Base-by-base conservation (phyloP, 2,888 invertebrate species). In the Limnephilus lunatus region DNA sequence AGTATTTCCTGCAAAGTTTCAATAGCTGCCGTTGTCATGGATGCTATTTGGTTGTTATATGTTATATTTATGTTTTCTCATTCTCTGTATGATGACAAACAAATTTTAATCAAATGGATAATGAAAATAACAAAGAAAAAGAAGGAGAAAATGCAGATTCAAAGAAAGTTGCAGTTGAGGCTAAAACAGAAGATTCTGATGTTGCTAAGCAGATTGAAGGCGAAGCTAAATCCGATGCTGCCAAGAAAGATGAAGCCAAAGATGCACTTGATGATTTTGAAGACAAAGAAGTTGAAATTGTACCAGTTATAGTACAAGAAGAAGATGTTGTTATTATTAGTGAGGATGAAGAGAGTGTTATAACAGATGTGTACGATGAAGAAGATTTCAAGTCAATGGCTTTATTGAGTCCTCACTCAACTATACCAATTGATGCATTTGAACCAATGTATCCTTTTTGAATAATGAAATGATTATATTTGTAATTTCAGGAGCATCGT, bases 401-500 rank as follows among this genome's bases (percentile, higher is more conserved):
- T 11, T 95, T 95, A 48, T 95, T 95, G 39, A 96, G 96, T 85
- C 94, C 96, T 81, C 95, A 96, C 86, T 96, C 96, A 44, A 96
- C 97, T 15, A 95, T 97, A 93, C 96, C 97, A 0, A 94, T 95
- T 14, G 95, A 97, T 94, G 95, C 97, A 93, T 95, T 97, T 91
- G 96, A 97, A 94, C 97, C 97, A 95, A 95, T 97, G 97, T 97
- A 97, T 97, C 97, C 97, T 97, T 97, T 95, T 92, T 53, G n/a
- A n/a, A 86, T 3, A 86, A 68, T 68, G 5, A 35, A 86, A 68
- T 39, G 44, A 68, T 68, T 9, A 68, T 25, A 68, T 68, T 7
- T 25, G 2, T 48, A 48, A 48, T 48, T 48, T 48, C 48, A 9
- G 25, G 9, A 25, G 68, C n/a, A 68, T 68, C 3, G 68, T 25